Percentiles rank a stretch among this genome's conserved stretches.
Evolutionary conservation across 1,140 invertebrate species (phyloP).

Genomic region (Nymphalis io): DNA sequence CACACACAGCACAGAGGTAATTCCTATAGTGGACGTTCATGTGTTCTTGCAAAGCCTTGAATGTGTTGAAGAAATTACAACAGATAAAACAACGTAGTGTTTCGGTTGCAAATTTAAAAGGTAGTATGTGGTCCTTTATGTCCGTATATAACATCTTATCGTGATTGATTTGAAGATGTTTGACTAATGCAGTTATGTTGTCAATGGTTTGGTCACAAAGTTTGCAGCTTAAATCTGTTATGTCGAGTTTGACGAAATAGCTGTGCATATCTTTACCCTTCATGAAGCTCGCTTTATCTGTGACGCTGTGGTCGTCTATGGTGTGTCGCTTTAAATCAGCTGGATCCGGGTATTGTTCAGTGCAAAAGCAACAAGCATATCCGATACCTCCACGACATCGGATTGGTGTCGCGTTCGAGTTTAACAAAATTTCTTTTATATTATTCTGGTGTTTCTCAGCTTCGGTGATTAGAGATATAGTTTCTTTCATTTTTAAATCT

Average conservation of each 20-base stretch:
- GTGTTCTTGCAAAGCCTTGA: conserved; percentile 53
- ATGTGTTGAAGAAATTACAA: conserved; percentile 48
- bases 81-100: conserved; percentile 50
- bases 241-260: conserved; percentile 60
- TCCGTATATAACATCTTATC: conserved; percentile 43
- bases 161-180: conserved; percentile 49
- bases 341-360: conserved; percentile 43
- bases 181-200: conserved; percentile 36
- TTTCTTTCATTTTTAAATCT: conserved; percentile 19
- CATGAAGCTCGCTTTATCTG: conserved; percentile 44
- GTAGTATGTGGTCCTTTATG: conserved; percentile 53
- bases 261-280: conserved; percentile 51
- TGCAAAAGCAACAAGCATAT: conserved; percentile 56
- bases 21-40: conserved; percentile 58
- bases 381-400: conserved; percentile 42
- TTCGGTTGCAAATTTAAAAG: conserved; percentile 51
- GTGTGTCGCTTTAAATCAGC: conserved; percentile 55
- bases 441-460: conserved; percentile 48
- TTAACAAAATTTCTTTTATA: conserved; percentile 50
- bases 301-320: conserved; percentile 38
- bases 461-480: conserved; percentile 29
- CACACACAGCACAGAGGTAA: conserved; percentile 51
- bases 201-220: conserved; percentile 44
- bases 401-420: conserved; percentile 59
- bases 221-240: conserved; percentile 54